Conservation (phyloP, 2,113 vertebrate genomes). For the Zeus faber region DNA sequence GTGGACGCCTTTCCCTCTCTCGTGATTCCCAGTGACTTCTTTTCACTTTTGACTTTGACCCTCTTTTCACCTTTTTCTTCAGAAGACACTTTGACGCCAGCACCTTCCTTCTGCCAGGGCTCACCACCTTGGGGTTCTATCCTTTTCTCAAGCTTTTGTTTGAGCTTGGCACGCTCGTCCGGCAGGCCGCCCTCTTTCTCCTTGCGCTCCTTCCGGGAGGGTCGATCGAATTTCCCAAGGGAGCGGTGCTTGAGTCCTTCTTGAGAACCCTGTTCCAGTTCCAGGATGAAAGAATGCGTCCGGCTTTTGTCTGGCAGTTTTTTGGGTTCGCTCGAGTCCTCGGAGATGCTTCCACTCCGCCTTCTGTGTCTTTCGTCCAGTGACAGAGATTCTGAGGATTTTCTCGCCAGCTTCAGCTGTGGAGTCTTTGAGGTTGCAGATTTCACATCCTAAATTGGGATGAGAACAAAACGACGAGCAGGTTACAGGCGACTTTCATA, state of each 20-base stretch:
- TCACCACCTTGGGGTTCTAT: conserved; percentile 74
- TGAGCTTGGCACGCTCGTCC: conserved; percentile 84
- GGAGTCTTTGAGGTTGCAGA: conserved; percentile 66
- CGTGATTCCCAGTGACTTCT: conserved; percentile 69
- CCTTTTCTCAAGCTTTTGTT: conserved; percentile 76
- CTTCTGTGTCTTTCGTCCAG: conserved; percentile 81
- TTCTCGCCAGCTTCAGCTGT: conserved; percentile 72
- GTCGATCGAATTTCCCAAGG: conserved; percentile 80
- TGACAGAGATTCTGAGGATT: conserved; percentile 74
- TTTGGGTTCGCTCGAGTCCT: conserved; percentile 78
- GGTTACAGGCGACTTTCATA: not conserved
- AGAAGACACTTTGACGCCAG: conserved; percentile 64
- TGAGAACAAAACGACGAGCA: conserved; percentile 7
- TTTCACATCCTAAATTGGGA: conserved; percentile 74
- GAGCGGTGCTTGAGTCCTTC: conserved; percentile 82
- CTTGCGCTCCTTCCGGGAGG: conserved; percentile 81
- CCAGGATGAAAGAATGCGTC: conserved; percentile 77
- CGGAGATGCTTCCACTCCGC: conserved; percentile 66
- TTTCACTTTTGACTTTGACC: conserved; percentile 83
- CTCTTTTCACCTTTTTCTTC: conserved; percentile 89
- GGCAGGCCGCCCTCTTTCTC: conserved; percentile 81
- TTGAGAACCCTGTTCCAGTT: conserved; percentile 77
- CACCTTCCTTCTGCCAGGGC: conserved; percentile 69
- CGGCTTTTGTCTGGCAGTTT: conserved; percentile 75
- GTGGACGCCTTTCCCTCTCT: conserved; percentile 74